Conservation (phyloP, 2,797 vertebrate genomes). For the Esox lucius region DNA sequence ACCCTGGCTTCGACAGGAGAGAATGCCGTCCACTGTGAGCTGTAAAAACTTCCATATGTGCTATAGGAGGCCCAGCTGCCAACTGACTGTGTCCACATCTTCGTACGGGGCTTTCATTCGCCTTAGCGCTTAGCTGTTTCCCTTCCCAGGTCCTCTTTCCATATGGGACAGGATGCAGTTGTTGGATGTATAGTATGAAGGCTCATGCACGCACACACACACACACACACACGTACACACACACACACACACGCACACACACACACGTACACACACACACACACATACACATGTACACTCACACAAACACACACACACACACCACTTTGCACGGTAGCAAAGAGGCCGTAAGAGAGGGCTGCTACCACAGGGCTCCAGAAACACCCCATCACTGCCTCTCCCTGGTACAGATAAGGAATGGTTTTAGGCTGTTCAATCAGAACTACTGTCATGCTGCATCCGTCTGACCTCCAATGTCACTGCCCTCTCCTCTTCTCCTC, state of each 20-base stretch:
- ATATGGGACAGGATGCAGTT: not conserved
- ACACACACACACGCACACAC: not conserved
- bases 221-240: not conserved
- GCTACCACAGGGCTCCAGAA: constrained; percentile 3
- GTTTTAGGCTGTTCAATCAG: constrained; percentile 33
- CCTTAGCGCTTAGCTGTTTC: not conserved
- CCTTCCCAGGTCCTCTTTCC: not conserved
- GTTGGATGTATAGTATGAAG: not conserved
- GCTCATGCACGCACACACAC: constrained; percentile 5
- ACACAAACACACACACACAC: not conserved
- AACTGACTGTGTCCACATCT: not conserved
- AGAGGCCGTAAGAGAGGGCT: constrained; percentile 25
- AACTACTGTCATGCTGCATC: not conserved
- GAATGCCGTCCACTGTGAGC: constrained; percentile 33
- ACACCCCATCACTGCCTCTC: constrained; percentile 18
- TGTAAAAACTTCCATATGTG: constrained; percentile 46
- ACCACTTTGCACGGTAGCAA: constrained; percentile 14
- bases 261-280: not conserved
- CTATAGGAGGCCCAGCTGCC: constrained; percentile 22
- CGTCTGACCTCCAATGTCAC: constrained; percentile 33
- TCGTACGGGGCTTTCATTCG: constrained; percentile 1
- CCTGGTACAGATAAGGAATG: constrained; percentile 41
- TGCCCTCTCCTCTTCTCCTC: no score
- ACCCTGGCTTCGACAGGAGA: constrained; percentile 18
- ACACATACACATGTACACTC: constrained; percentile 1